Evolutionary conservation across 1,140 invertebrate genomes (phyloP).

Genomic region (Trypoxylus dichotomus): DNA sequence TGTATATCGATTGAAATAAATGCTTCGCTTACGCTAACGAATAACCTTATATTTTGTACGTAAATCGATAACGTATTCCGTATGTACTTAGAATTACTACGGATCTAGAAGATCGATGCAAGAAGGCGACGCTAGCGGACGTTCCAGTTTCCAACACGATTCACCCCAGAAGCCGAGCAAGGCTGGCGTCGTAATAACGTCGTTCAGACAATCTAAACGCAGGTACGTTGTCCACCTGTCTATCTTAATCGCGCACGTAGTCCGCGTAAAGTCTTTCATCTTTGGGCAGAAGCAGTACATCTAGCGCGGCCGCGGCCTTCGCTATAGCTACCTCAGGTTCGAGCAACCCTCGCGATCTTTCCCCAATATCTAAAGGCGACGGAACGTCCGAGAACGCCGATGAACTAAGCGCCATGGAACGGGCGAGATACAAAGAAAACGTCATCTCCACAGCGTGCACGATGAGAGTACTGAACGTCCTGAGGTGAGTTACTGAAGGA

Average conservation of each 20-base stretch:
- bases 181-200: conserved; percentile 91
- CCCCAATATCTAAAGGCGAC: conserved; percentile 41
- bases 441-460: conserved; percentile 91
- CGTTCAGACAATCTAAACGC: conserved; percentile 84
- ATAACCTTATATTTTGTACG: neutral
- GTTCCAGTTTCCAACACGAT: conserved; percentile 63
- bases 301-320: conserved; percentile 87
- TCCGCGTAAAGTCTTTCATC: conserved; percentile 35
- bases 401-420: conserved; percentile 52
- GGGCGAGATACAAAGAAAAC: conserved; percentile 71
- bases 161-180: conserved; percentile 65
- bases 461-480: conserved; percentile 89
- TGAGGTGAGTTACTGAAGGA: conserved; percentile 62
- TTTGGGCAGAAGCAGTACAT: conserved; percentile 80
- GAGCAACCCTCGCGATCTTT: conserved; percentile 72
- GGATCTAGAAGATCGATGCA: conserved; percentile 54
- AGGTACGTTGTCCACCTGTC: conserved; percentile 61
- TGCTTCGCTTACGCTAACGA: neutral
- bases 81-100: conserved; percentile 54
- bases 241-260: neutral
- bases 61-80: neutral
- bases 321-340: conserved; percentile 89
- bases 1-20: neutral
- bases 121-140: conserved; percentile 55
- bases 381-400: conserved; percentile 39